phyloP scores from a whole-genome alignment of 2,113 vertebrate species.

The Myiozetetes cayanensis region DNA sequence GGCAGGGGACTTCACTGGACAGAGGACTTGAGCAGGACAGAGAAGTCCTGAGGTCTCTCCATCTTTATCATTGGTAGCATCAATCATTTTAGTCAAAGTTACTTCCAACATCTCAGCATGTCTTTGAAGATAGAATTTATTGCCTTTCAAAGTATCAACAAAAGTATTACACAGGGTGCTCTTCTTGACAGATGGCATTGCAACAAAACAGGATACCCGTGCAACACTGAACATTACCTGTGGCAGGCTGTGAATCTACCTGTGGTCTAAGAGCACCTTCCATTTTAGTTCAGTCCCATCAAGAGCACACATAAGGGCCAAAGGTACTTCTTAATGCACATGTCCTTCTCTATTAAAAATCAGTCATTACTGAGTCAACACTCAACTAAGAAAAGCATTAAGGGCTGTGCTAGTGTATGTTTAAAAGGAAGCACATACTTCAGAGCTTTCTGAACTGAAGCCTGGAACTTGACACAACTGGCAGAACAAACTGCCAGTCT shows the following conservation, averaged over 20 bases:
- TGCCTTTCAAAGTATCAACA: background rate
- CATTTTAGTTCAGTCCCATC: background rate
- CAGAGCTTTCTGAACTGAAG: background rate
- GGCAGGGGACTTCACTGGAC: background rate
- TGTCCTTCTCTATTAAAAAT: background rate
- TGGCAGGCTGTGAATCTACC: background rate
- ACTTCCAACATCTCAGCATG: background rate
- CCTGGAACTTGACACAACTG: background rate
- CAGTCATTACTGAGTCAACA: background rate
- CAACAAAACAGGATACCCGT: background rate
- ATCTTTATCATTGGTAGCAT: background rate
- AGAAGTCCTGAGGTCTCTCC: background rate
- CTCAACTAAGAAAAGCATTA: background rate
- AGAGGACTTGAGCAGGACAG: background rate
- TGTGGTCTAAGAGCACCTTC: background rate
- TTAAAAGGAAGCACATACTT: slow-evolving; percentile 4
- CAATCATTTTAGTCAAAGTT: background rate
- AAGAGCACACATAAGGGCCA: background rate
- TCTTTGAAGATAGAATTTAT: background rate
- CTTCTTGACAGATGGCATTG: background rate
- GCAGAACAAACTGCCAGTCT: background rate
- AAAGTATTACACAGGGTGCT: background rate
- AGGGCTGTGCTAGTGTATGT: background rate
- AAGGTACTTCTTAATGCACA: background rate
- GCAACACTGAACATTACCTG: background rate